phyloP scores from a whole-genome alignment of 2,888 invertebrate species.

The Chrysolina oricalcia region DNA sequence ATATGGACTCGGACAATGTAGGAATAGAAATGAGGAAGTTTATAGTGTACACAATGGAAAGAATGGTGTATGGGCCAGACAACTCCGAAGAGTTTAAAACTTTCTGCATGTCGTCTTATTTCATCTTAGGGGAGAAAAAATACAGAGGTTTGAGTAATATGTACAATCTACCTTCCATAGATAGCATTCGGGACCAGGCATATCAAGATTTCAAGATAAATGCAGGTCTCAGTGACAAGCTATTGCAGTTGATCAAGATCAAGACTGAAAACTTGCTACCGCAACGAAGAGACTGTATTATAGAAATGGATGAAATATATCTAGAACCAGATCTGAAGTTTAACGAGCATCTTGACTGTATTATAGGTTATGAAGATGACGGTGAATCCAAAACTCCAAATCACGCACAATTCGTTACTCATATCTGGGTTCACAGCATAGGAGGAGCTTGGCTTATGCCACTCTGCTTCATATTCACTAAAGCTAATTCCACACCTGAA shows the following conservation, averaged over 20 bases:
- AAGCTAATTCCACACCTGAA: slow-evolving; percentile 10
- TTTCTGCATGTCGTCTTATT: slow-evolving; percentile 33
- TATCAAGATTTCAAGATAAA: slow-evolving; percentile 21
- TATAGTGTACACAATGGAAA: slow-evolving; percentile 27
- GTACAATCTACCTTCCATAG: slow-evolving; percentile 25
- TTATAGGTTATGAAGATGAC: slow-evolving; percentile 34
- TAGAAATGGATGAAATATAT: slow-evolving; percentile 26
- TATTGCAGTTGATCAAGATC: slow-evolving; percentile 32
- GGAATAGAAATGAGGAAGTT: slow-evolving; percentile 28
- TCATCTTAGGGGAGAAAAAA: slow-evolving; percentile 21
- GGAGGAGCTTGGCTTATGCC: slow-evolving; percentile 34
- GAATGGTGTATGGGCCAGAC: slow-evolving; percentile 30
- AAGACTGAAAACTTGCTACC: slow-evolving; percentile 22
- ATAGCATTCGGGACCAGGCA: slow-evolving; percentile 11
- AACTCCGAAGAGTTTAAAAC: slow-evolving; percentile 17
- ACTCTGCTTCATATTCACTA: slow-evolving; percentile 35
- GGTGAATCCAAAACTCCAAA: slow-evolving; percentile 14
- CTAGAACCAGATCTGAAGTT: slow-evolving; percentile 24
- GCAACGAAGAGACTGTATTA: slow-evolving; percentile 9
- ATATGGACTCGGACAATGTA: slow-evolving; percentile 2
- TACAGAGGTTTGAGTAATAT: not conserved
- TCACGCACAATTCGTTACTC: slow-evolving; percentile 20
- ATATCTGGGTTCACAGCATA: slow-evolving; percentile 33
- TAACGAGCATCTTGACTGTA: not conserved
- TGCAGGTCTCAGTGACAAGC: slow-evolving; percentile 13